Conservation (phyloP, 2,797 vertebrate genomes). For the Crypturellus tataupa region DNA sequence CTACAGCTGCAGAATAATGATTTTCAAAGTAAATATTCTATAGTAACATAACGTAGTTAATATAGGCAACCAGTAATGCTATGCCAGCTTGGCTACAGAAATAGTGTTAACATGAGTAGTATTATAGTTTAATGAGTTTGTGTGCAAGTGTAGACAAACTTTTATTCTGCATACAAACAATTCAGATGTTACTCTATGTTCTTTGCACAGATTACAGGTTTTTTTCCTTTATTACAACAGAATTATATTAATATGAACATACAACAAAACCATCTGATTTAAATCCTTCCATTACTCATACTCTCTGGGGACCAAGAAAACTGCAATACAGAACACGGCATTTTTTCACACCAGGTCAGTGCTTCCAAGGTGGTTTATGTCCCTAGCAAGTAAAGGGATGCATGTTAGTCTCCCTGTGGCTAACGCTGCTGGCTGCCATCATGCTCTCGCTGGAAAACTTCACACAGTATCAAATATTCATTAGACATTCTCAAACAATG, state of each 20-base stretch:
- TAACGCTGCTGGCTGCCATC: neutral
- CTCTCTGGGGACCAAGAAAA: neutral
- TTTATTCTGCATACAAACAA: neutral
- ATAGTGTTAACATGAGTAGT: neutral
- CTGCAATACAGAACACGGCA: slow-evolving; percentile 6
- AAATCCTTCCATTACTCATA: neutral
- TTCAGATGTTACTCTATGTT: neutral
- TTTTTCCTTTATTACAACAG: neutral
- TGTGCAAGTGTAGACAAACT: neutral
- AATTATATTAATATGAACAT: neutral
- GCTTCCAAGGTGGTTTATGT: neutral
- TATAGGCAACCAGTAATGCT: neutral
- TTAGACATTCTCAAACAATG: neutral
- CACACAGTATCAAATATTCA: neutral
- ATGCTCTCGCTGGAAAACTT: neutral
- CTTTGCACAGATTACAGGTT: neutral
- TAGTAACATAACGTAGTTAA: neutral
- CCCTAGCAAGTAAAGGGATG: neutral
- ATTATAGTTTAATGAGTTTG: neutral
- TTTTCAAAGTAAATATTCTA: neutral
- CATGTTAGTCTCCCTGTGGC: neutral
- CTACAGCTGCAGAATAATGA: neutral
- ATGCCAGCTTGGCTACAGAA: neutral
- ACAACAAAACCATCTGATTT: neutral
- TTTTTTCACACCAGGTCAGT: slow-evolving; percentile 18